Evolutionary conservation across 2,888 invertebrate genomes (phyloP), one percentile per base, ranked within the genome.

Genomic region (Peribatodes rhomboidaria): DNA sequence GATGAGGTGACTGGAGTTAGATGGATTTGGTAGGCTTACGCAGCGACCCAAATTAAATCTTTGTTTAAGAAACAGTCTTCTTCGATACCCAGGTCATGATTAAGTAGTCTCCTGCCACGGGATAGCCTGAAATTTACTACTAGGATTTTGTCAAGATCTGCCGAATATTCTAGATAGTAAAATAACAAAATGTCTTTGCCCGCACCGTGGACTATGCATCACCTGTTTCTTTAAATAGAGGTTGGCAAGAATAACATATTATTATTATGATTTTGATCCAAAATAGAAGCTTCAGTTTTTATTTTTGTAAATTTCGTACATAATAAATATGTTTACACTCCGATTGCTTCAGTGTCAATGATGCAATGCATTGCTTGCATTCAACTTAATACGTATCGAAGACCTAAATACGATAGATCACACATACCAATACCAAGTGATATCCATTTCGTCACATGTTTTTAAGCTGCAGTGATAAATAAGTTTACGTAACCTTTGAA

Each of bases 391-490:
- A 41, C 22, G 20, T 31, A 61, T 37, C 31, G 42, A 61, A 61
- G 37, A 59, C 52, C 22, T 41, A 22, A 52, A 55, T 27, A 53
- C 41, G 61, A 65, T 65, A 57, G 61, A 61, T 65, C 65, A 61
- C 65, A 47, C 56, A 59, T 46, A 27, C 42, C 44, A 58, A 53
- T 27, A 27, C 27, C 27, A 27, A 27, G 39, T 63, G 42, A 47
- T 54, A 44, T 60, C 37, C 22, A 18, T 62, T 67, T 60, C 62
- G 16, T n/a, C 63, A 62, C 22, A 35, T 63, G 47, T 63, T 62
- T 67, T 63, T 52, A 16, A 56, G 54, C 46, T 35, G 55, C 56
- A 67, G 56, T 52, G 59, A 62, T 62, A 66, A 55, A 66, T 58
- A 59, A 33, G 37, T 63, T 67, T 67, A 63, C 60, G 60, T 53